Base-by-base conservation (phyloP, 2,113 vertebrate species). In the Herpetotheres cachinnans region DNA sequence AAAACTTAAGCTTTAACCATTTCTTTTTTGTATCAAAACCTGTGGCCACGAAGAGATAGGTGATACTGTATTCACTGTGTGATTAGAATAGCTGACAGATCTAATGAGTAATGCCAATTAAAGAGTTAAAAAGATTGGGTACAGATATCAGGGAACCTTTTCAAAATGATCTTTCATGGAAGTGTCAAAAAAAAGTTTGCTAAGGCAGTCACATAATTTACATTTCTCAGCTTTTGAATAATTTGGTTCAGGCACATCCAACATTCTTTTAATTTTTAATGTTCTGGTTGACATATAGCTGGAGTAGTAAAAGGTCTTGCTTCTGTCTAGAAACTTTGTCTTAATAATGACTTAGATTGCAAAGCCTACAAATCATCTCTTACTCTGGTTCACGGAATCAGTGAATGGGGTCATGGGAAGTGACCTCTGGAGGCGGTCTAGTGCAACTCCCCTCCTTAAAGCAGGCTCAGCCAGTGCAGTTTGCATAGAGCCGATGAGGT, bases 191-290 rank as follows among this genome's bases (percentile, higher is more conserved):
- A 46, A 66, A 58, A 8, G 14, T 86, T 91, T 91, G 24, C 55
- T 73, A 46, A 87, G 20, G 13, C 55, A 87, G 73, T 54, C 50
- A 71, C 27, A 25, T 61, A 80, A 96, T 91, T 94, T 92, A 80
- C 84, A 89, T 93, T 80, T 94, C 90, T 91, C 93, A 81, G 62
- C 36, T 91, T 84, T 83, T 86, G 40, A 84, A 84, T 89, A 91
- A 82, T 83, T 83, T 86, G 19, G 16, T 93, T 89, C 77, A 94
- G 54, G 54, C 63, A 94, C 92, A 91, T 94, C 71, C 91, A 89
- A 93, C 72, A 81, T 94, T 77, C 54, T 83, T 91, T 73, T 84
- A 44, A 78, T 78, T 91, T 91, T 86, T 84, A 86, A 86, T 66
- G 50, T 78, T 86, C 63, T 77, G 50, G 27, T 32, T 70, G 78